phyloP scores from a whole-genome alignment of 2,113 vertebrate genomes.

The Chrysochloris asiatica region DNA sequence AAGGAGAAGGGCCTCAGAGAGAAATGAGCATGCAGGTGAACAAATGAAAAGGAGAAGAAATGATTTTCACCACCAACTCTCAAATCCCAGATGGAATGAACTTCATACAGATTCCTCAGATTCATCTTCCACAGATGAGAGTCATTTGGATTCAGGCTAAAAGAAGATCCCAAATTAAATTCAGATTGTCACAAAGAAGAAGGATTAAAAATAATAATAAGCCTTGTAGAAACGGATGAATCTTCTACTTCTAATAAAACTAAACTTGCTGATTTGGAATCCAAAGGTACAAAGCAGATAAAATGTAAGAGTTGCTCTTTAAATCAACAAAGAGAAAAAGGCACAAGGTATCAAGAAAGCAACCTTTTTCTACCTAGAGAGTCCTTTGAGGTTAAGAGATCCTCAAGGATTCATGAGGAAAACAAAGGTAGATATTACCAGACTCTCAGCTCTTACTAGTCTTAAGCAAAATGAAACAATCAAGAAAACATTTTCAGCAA shows the following conservation, averaged over 20 bases:
- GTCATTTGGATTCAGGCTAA: constrained; percentile 87
- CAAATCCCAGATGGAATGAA: constrained; percentile 79
- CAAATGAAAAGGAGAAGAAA: constrained; percentile 74
- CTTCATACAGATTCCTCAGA: constrained; percentile 76
- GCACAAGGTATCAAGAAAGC: constrained; percentile 72
- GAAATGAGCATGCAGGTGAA: constrained; percentile 80
- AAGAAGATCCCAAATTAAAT: constrained; percentile 90
- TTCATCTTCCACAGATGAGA: constrained; percentile 88
- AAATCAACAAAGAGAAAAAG: constrained; percentile 75
- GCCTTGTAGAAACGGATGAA: constrained; percentile 74
- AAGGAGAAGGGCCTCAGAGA: constrained; percentile 83
- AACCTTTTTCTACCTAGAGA: constrained; percentile 60
- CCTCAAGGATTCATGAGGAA: constrained; percentile 69
- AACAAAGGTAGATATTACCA: constrained; percentile 66
- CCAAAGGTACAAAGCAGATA: constrained; percentile 70
- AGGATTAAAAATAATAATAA: constrained; percentile 81
- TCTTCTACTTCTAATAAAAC: constrained; percentile 70
- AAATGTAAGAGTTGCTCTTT: constrained; percentile 72
- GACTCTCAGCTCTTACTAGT: constrained; percentile 69
- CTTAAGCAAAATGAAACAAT: constrained; percentile 78
- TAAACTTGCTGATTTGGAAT: constrained; percentile 85
- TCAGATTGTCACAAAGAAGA: constrained; percentile 82
- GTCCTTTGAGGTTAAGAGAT: constrained; percentile 74
- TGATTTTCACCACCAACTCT: constrained; percentile 77
- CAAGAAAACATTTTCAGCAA: constrained; percentile 84